Base-by-base conservation (phyloP, 2,888 invertebrate species). In the Tethea ocularis region DNA sequence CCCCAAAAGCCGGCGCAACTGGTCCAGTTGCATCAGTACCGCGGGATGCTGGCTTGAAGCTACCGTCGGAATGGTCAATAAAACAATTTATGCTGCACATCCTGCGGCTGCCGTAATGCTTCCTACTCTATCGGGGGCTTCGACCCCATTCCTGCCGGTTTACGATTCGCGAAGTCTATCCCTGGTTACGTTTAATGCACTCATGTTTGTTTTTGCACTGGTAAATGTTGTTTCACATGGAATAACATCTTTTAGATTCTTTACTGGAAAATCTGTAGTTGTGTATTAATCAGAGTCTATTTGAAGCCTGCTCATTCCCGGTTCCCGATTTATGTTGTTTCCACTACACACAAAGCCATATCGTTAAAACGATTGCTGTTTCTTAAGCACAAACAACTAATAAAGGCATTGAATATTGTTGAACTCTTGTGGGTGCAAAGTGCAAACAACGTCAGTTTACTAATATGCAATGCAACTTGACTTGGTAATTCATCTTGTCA, bases 51-150 rank as follows among this genome's bases (percentile, higher is more conserved):
- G 58, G 52, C 57, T 54, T 53, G 33, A 20, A 57, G 69, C 57
- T 57, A 52, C 57, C 55, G 52, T 58, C 62, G 38, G 55, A 62
- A 59, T 64, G 67, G 61, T 57, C 69, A 70, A 73, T 74, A 66
- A 72, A 76, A 63, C 69, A 69, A 66, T 67, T 61, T 64, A 57
- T 63, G 58, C 52, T 24, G 57, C 41, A 46, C 58, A 58, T 58
- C 54, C 58, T 58, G 58, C 51, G 54, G 51, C 22, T 51, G 51
- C 29, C 17, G 57, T 26, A 36, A 51, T 57, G 46, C 33, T 52
- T 56, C 51, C 60, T 38, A 41, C 20, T 26, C n/a, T 20, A 38
- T 29, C 52, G 22, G 46, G 57, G 56, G 29, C 52, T 51, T 24
- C 61, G 66, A 59, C 63, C 66, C 58, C 60, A 55, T 59, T 63